Conservation (phyloP, 2,797 vertebrate genomes). For the Chiroxiphia lanceolata region DNA sequence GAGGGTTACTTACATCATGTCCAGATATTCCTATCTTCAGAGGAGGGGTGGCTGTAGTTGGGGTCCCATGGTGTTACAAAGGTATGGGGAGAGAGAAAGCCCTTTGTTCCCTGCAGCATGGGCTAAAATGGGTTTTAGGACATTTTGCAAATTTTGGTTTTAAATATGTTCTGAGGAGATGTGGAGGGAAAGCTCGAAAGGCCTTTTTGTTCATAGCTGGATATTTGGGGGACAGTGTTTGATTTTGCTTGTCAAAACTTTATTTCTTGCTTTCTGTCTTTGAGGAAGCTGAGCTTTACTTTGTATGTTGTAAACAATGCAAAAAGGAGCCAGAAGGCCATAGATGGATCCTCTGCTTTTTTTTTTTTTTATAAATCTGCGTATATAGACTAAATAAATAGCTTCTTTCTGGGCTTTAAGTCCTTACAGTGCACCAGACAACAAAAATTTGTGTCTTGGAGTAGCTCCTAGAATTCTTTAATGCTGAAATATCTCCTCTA, state of each 20-base stretch:
- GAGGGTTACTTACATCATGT: not conserved
- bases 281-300: not conserved
- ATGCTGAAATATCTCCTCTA: slow-evolving; percentile 34
- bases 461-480: slow-evolving; percentile 58
- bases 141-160: not conserved
- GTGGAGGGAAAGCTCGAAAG: not conserved
- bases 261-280: not conserved
- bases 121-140: not conserved
- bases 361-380: slow-evolving; percentile 18
- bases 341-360: not conserved
- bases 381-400: slow-evolving; percentile 62
- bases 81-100: not conserved
- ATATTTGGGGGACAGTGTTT: not conserved
- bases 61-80: not conserved
- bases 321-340: not conserved
- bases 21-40: not conserved
- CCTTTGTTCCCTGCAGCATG: not conserved
- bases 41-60: not conserved
- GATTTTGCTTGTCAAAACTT: not conserved
- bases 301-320: not conserved
- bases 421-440: slow-evolving; percentile 38
- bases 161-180: not conserved
- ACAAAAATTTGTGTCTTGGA: slow-evolving; percentile 50
- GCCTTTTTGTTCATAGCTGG: not conserved
- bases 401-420: slow-evolving; percentile 43